Base-by-base conservation (phyloP, 2,888 invertebrate species). In the Amaurobius ferox region DNA sequence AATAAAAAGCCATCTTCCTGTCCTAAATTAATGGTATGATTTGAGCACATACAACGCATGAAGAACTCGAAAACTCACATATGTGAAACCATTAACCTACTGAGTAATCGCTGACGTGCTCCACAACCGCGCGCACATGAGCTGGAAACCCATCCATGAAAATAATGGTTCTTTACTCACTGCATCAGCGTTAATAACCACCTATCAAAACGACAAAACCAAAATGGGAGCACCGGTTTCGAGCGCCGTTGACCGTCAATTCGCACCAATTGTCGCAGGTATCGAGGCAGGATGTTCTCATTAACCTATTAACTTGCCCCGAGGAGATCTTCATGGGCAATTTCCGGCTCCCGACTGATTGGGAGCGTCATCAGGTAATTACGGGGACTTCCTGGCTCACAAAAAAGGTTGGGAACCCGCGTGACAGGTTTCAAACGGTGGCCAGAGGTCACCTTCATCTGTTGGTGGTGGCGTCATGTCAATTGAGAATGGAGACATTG, bases 331-430 rank as follows among this genome's bases (percentile, higher is more conserved):
- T 85, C 73, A 78, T 73, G 73, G 77, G 71, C 73, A 78, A 73
- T 85, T 78, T 78, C 78, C 78, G 85, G 85, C 40, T 40, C 32
- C 40, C 71, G n/a, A 55, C 55, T 80, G 81, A 74, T 79, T 73
- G 77, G 77, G 39, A 39, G 73, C 73, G 66, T 79, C 78, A 85
- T 85, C 85, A 85, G 85, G 85, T 85, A 85, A 85, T 85, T 85
- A 85, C 85, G 72, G 72, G 55, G 66, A 55, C 78, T 78, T 78
- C 85, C 78, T 78, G 78, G 28, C 40, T 35, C 16, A 23, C 62
- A 61, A 64, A 70, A 76, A 76, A 66, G 71, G 70, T 77, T 76
- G 71, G 70, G 48, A 70, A 64, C 40, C 26, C 40, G 72, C 30
- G 67, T 80, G 83, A 48, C 83, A 83, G 76, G 76, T 83, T 79